Conservation (phyloP, 2,113 vertebrate species). For the Heteronetta atricapilla region DNA sequence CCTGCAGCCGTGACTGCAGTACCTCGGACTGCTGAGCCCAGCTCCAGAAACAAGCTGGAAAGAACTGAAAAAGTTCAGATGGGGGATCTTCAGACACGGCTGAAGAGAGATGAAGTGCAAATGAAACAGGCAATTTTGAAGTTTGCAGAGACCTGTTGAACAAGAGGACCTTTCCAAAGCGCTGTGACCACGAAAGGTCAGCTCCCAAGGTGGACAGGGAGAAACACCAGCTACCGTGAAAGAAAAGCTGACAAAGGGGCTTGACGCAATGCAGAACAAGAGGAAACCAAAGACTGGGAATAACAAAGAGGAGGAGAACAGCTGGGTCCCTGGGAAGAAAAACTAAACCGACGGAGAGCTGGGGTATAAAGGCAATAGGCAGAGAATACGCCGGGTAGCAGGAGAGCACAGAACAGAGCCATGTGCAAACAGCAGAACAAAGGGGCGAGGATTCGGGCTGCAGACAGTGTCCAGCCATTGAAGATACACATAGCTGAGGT, state of each 20-base stretch:
- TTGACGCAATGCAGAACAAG: not conserved
- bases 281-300: not conserved
- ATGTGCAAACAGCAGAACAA: not conserved
- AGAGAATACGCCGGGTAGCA: not conserved
- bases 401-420: not conserved
- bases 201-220: not conserved
- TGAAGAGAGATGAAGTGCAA: not conserved
- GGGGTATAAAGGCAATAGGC: not conserved
- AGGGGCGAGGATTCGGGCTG: not conserved
- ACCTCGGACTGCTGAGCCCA: not conserved
- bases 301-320: conserved; percentile 38
- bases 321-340: conserved; percentile 13
- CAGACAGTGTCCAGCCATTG: not conserved
- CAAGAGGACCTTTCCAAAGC: not conserved
- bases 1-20: accelerated
- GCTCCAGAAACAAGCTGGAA: not conserved
- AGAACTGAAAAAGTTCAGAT: not conserved
- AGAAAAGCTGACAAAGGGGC: conserved; percentile 10
- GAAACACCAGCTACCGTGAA: not conserved
- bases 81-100: accelerated
- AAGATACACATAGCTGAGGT: not conserved
- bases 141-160: not conserved
- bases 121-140: not conserved
- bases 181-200: not conserved
- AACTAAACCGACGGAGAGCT: not conserved